Evolutionary conservation across 2,797 vertebrate species (phyloP), one percentile per base, ranked within the genome.

Genomic region (Acestrorhynchus altus): DNA sequence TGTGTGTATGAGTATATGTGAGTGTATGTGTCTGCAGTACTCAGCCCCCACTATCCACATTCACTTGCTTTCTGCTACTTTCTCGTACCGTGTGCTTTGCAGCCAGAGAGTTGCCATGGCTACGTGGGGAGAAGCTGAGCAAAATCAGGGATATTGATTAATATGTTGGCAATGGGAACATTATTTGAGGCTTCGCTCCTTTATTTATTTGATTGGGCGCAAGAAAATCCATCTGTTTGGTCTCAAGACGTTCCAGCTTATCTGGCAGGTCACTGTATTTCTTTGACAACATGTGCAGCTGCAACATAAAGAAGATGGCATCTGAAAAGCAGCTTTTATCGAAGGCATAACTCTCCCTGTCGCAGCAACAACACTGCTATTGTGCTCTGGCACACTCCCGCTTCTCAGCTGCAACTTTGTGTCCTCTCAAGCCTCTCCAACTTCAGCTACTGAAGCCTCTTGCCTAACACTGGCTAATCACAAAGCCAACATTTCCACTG

Each of bases 41-140:
- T 35, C 77, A 47, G 63, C n/a, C 35, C 44, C 56, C 70, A 51
- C 64, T 47, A 63, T 49, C 46, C 75, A 18, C 42, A 66, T 79
- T 77, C 72, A 79, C 64, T 61, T 70, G 64, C 57, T 69, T 76
- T 79, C 46, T 1, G 39, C 72, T 18, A 69, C 61, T 40, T 73
- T 63, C 16, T 61, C 24, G 13, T 49, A 51, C 15, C 18, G 11
- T 44, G 12, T 42, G 57, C 24, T 28, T 69, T 54, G 60, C n/a
- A 69, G 47, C 60, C 24, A 47, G 35, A 44, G 16, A 31, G 63
- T 63, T 81, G 35, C 31, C 74, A 81, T 74, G 77, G 59, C 54
- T 51, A 72, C 70, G 26, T 44, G 35, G 52, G n/a, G 9, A 60
- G 65, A 74, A 69, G 61, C 61, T 64, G 18, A 46, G 63, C 40